These are phyloP conservation scores for Phodopus roborovskii DNA, from an alignment of 2,113 vertebrate genomes.

Conservation along the genomic window DNA sequence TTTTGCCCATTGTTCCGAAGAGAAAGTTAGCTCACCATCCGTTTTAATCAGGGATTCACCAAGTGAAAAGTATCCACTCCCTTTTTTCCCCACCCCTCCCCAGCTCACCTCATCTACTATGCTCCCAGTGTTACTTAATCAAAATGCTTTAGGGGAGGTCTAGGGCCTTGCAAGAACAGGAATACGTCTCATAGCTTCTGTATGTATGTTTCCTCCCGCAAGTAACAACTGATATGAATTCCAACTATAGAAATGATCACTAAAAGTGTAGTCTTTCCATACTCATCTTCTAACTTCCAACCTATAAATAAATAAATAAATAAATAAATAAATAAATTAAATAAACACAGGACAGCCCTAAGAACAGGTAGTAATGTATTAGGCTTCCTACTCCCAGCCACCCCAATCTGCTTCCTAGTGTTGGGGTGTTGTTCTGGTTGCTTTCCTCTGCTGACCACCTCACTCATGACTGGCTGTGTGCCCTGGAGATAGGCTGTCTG, in stretches of 20 bases:
- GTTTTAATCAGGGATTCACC: background rate
- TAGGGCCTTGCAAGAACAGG: background rate
- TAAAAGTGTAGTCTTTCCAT: no score
- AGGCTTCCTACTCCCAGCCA: background rate
- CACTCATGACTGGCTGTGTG: background rate
- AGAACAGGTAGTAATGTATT: background rate
- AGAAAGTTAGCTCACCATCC: background rate
- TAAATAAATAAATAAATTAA: background rate
- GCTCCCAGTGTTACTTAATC: accelerated
- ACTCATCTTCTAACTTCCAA: background rate
- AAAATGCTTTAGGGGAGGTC: background rate
- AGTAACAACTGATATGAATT: background rate
- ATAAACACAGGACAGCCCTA: background rate
- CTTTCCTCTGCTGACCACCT: background rate
- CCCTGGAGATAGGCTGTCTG: background rate
- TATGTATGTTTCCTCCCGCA: background rate
- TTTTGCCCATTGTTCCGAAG: background rate
- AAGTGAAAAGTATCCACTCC: background rate
- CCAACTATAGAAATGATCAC: background rate
- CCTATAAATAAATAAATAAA: background rate
- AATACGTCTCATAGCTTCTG: background rate
- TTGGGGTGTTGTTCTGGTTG: background rate
- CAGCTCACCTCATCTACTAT: background rate
- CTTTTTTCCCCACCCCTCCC: no score
- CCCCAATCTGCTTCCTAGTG: background rate